Percentiles rank a stretch among this genome's conserved stretches.
Conservation (phyloP, 2,113 vertebrate genomes). For the Platanista minor region DNA sequence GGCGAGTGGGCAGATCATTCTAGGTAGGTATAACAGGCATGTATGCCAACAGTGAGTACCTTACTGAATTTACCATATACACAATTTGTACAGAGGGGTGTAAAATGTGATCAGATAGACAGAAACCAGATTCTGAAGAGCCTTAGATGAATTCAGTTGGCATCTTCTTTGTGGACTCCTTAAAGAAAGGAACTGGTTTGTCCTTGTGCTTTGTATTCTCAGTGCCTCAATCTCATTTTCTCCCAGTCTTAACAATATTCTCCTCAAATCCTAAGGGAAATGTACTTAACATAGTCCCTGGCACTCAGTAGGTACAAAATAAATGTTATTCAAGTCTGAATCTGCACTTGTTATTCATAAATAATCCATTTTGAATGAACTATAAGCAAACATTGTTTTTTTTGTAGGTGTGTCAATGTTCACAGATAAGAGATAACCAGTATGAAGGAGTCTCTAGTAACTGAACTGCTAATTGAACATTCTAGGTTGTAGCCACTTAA, state of each 20-base stretch:
- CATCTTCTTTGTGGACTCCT: background rate
- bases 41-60: background rate
- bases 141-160: background rate
- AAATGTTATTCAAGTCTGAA: slow-evolving; percentile 3
- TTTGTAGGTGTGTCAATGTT: background rate
- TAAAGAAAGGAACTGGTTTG: background rate
- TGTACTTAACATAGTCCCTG: background rate
- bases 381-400: background rate
- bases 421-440: slow-evolving; percentile 40
- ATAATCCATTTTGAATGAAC: slow-evolving; percentile 37
- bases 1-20: background rate
- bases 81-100: background rate
- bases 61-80: background rate
- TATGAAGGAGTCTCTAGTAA: slow-evolving; percentile 45
- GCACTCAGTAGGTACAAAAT: background rate
- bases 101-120: background rate
- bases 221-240: background rate
- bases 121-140: background rate
- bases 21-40: background rate
- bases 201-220: background rate
- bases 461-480: slow-evolving; percentile 68
- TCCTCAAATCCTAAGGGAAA: background rate
- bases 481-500: slow-evolving; percentile 51
- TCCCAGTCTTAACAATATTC: background rate
- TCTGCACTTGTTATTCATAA: background rate